These are phyloP conservation scores for Leptosomus discolor DNA, from an alignment of 2,113 vertebrate genomes.

Conservation along the genomic window DNA sequence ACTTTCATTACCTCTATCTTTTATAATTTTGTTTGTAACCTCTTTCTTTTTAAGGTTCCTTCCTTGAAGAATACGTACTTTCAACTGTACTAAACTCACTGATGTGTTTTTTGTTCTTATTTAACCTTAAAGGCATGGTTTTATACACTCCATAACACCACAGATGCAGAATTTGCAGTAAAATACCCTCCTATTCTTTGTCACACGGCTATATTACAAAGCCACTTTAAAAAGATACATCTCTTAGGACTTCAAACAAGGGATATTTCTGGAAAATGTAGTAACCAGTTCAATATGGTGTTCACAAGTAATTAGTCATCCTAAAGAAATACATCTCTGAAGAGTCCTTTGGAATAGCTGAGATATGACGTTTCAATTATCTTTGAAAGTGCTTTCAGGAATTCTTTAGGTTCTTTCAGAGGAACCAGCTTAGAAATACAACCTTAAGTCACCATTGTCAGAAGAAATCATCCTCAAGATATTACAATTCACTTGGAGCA, in stretches of 20 bases:
- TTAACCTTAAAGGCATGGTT: neutral
- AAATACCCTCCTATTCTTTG: neutral
- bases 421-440: neutral
- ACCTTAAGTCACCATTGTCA: neutral
- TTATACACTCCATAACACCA: neutral
- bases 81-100: neutral
- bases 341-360: neutral
- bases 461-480: neutral
- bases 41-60: neutral
- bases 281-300: fast-evolving
- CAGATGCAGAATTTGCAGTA: neutral
- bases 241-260: neutral
- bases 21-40: neutral
- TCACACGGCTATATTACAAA: neutral
- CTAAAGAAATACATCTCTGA: neutral
- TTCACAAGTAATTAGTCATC: neutral
- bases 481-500: neutral
- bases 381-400: neutral
- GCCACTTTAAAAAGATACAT: neutral
- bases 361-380: neutral
- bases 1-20: neutral
- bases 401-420: neutral
- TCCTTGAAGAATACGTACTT: neutral
- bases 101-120: neutral
- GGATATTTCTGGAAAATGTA: neutral